Evolutionary conservation across 2,888 invertebrate species (phyloP), one percentile per base, ranked within the genome.

Genomic region (Siphlonurus alternatus): DNA sequence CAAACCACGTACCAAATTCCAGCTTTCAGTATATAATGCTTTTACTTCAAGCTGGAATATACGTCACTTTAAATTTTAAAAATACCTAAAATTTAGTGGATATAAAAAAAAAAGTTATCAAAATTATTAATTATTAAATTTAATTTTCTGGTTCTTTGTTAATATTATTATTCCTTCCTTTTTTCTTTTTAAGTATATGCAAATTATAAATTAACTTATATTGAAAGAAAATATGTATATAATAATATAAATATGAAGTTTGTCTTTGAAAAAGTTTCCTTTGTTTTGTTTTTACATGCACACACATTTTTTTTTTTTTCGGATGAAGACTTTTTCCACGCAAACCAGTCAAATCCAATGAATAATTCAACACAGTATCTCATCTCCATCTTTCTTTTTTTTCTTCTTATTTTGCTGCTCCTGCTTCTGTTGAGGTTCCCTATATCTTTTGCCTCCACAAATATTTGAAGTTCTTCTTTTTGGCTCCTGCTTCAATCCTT

Each of bases 351-450:
- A 56, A 56, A 5, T 56, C n/a, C 56, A 56, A 56, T 56, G 56
- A 56, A 56, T 56, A 56, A 56, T 56, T 56, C 56, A 56, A 56
- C 56, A 56, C 56, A 56, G 20, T 56, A 56, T 56, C 56, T 56
- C 56, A 56, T 56, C 56, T 56, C 56, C 56, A 56, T 56, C 56
- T 56, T 22, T 56, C n/a, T 56, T 20, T 22, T n/a, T 22, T 22
- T 56, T 22, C 56, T 56, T n/a, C 56, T 56, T 56, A 5, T 56
- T 56, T 56, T 22, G 19, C 20, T 56, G 7, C 56, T 56, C 20
- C 20, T 20, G 7, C 20, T 56, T 56, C n/a, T 56, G 19, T 56
- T 22, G 15, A 56, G 56, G n/a, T 56, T 56, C 20, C n/a, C 53
- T 51, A 51, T 51, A 51, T 51, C 53, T 51, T n/a, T 10, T 51